Evolutionary conservation across 2,797 vertebrate species (phyloP), one percentile per base, ranked within the genome.

Genomic region (Leuciscus waleckii): DNA sequence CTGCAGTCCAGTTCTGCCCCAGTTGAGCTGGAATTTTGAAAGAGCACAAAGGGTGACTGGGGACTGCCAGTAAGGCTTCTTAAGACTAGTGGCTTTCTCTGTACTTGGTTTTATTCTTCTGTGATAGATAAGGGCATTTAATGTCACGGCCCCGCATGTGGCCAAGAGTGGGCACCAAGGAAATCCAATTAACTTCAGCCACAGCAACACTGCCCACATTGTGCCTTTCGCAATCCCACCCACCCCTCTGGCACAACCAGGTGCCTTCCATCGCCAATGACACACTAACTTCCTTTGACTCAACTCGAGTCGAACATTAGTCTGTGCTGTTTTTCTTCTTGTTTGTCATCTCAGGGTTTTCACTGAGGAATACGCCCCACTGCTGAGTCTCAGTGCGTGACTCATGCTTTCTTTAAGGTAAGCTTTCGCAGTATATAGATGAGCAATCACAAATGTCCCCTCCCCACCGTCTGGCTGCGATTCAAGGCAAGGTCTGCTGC

Each of bases 51-150:
- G 49, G 88, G 88, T 90, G 58, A 71, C 19, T 89, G 83, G 89
- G 90, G 89, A 54, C 89, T 89, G 91, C 92, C 86, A 79, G 49
- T 93, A 93, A 92, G 92, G 91, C 92, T 94, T 91, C 90, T 93
- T 92, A 93, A 93, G 93, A 94, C 93, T 91, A 94, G 94, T 93
- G 92, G 92, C 93, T 93, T 94, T 92, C 92, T 91, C 92, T 92
- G 87, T 85, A 88, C 91, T 92, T 91, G 92, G 91, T 93, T 91
- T 91, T 91, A 90, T 91, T 93, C 89, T 87, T 90, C 91, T 87
- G 90, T 93, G 91, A 92, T 92, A 91, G 91, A 93, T 93, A 94
- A 94, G 92, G 91, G 91, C 92, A 92, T 95, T 95, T 92, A 92
- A 92, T 94, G 93, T 94, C 93, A 94, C 91, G 92, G 91, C 93